These are phyloP conservation scores for Plectus sambesii DNA, from an alignment of 1,140 invertebrate species.

Conservation along the genomic window DNA sequence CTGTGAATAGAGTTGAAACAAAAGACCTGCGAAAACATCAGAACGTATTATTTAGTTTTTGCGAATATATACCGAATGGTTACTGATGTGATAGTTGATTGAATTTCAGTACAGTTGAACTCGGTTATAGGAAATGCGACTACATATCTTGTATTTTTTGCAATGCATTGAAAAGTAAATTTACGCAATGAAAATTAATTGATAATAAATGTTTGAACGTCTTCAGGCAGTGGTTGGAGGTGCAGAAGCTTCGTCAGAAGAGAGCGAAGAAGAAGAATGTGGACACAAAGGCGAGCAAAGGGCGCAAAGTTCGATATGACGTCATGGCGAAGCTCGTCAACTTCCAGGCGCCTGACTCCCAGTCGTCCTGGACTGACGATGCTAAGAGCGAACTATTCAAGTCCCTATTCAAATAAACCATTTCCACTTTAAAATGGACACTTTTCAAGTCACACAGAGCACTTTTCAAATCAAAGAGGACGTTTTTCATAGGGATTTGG, in stretches of 20 bases:
- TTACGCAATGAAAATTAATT: conserved; percentile 3
- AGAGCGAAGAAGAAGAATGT: conserved; percentile 80
- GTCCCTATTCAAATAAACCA: conserved; percentile 10
- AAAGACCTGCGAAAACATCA: too few relatives aligned
- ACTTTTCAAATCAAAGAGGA: too few relatives aligned
- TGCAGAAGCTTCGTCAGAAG: conserved; percentile 68
- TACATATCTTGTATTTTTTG: too few relatives aligned
- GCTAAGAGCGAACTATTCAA: conserved; percentile 49
- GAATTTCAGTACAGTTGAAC: too few relatives aligned
- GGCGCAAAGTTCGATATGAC: conserved; percentile 57
- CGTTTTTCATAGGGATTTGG: too few relatives aligned
- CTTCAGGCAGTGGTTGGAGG: conserved; percentile 65
- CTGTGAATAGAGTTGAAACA: too few relatives aligned
- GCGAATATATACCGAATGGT: too few relatives aligned
- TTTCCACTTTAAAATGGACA: too few relatives aligned
- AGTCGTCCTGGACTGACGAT: conserved; percentile 60
- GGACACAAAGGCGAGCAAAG: conserved; percentile 82
- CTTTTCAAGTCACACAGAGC: too few relatives aligned
- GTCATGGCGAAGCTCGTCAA: conserved; percentile 77
- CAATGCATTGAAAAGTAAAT: background rate
- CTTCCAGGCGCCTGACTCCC: conserved; percentile 73
- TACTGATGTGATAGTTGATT: too few relatives aligned
- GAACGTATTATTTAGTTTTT: too few relatives aligned
- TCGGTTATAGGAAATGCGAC: too few relatives aligned
- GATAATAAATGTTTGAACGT: conserved; percentile 1